Evolutionary conservation across 2,888 invertebrate genomes (phyloP), one percentile per base, ranked within the genome.

Genomic region (Mechanitis messenoides): DNA sequence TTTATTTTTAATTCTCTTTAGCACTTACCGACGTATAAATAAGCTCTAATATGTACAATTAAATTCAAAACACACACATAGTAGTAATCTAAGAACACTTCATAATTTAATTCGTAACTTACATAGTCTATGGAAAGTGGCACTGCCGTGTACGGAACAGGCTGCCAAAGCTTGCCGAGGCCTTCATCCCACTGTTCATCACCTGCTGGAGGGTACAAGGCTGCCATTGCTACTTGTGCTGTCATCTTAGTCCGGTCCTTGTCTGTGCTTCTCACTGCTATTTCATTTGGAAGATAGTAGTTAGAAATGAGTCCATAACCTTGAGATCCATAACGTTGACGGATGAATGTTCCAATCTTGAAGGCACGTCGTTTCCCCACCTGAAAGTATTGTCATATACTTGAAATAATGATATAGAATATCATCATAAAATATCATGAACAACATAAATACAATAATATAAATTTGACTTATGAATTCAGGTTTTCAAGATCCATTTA

Each of bases 231-330:
- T 46, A 86, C 75, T 66, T 78, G 77, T 0, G 74, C 77, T 0
- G 85, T 89, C 89, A 89, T 89, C 74, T 89, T 88, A 0, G 89
- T 85, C 55, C 89, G 71, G 38, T 89, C 87, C 71, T 89, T 88
- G n/a, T 87, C 87, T 0, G 89, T 89, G 59, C 83, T 84, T 33
- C 85, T 74, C 53, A 88, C 70, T 3, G 73, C 63, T 35, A 89
- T 79, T 66, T 89, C 85, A 33, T 85, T 76, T 2, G 71, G 73
- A 0, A 76, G 66, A 75, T 87, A 89, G 4, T 85, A 54, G 58
- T 78, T 76, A 0, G 87, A 87, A 33, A 88, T 71, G 11, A 88
- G 63, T 0, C 73, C 69, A n/a, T 72, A 69, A 0, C 80, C 83
- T 28, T 78, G 67, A 2, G 63, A 38, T 0, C 88, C 87, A 65